phyloP scores from a whole-genome alignment of 2,888 invertebrate species.

The Ectemnius lituratus region DNA sequence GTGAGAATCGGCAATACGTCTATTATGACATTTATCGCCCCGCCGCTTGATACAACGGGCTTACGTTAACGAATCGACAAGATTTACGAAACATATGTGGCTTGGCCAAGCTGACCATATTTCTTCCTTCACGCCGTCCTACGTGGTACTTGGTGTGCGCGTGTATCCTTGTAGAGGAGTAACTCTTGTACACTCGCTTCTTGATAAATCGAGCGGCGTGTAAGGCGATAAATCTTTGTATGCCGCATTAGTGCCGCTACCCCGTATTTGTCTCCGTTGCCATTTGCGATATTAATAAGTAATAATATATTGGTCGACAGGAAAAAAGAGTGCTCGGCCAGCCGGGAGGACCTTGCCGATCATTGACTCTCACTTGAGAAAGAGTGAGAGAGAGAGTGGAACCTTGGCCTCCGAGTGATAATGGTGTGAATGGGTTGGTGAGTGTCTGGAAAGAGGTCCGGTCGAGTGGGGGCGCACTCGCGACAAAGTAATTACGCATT shows the following conservation, averaged over 20 bases:
- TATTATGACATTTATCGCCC: conserved; percentile 56
- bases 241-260: conserved; percentile 55
- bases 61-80: conserved; percentile 62
- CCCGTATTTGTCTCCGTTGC: conserved; percentile 60
- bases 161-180: conserved; percentile 38
- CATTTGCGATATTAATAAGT: conserved; percentile 57
- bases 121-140: conserved; percentile 48
- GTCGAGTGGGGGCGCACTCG: no score
- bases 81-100: conserved; percentile 62
- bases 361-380: not conserved
- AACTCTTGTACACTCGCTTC: conserved; percentile 41
- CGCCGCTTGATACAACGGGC: conserved; percentile 55
- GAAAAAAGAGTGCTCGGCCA: conserved; percentile 15
- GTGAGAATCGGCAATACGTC: conserved; percentile 26
- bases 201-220: conserved; percentile 61
- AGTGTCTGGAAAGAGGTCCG: not conserved
- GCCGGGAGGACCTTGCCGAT: not conserved
- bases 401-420: not conserved
- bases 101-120: conserved; percentile 55
- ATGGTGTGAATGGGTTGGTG: not conserved
- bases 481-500: conserved; percentile 67
- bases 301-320: conserved; percentile 48
- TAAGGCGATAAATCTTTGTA: conserved; percentile 60
- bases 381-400: no score
- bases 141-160: conserved; percentile 33